Base-by-base conservation (phyloP, 2,113 vertebrate species). In the Labeo catla region DNA sequence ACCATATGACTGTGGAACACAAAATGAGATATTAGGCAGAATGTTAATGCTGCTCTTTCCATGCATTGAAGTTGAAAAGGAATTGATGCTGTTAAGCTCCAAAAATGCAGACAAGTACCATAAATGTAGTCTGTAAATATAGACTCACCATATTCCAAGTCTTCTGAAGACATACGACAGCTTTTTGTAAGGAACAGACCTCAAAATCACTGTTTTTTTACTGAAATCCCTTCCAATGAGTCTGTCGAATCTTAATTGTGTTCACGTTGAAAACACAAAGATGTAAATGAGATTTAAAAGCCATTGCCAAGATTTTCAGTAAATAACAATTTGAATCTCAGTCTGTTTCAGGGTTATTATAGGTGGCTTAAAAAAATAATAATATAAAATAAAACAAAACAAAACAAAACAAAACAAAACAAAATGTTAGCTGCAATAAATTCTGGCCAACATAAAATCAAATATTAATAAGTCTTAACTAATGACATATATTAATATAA, bases 21-120 rank as follows among this genome's bases (percentile, higher is more conserved):
- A 45, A 72, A 21, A 43, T 28, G 28, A 68, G 65, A 68, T 68
- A 50, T 23, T 49, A 28, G 21, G 45, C 8, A 78, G 19, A 59
- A 78, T 59, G 52, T 59, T 59, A 2, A 78, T 59, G 16, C 52
- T 78, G 76, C 50, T 78, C 52, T 78, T 57, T 54, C 8, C 50
- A 11, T 57, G 15, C 45, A 15, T 7, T 28, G 21, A 57, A 57
- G 19, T 12, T 0, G 8, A 72, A 72, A 72, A 8, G 2, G n/a
- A 23, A 34, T 49, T 10, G n/a, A 77, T 54, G 47, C 72, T 28
- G 39, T 21, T n/a, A 36, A 72, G 34, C 9, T 2, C 8, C 16
- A 11, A n/a, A 19, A 21, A 21, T 47, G 39, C 19, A n/a, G 0
- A 70, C 16, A 39, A 28, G 63, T 66, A 28, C 1, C 10, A 21